Evolutionary conservation across 2,797 vertebrate genomes (phyloP).

Genomic region (Coilia nasus): DNA sequence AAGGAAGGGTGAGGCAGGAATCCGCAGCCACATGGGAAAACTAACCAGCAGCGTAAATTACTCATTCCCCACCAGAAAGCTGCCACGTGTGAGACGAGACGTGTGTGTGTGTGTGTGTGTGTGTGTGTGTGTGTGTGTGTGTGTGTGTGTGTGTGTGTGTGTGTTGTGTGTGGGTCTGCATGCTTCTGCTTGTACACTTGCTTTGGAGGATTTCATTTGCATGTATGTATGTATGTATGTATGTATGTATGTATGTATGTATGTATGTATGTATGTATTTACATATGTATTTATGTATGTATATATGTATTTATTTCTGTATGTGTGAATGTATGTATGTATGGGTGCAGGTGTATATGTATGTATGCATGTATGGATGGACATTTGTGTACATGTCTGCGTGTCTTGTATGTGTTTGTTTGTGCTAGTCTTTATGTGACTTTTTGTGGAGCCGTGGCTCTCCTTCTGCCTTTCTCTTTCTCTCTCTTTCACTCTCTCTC

Average conservation of each 20-base stretch:
- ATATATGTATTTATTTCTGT: not conserved
- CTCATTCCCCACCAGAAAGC: conserved; percentile 19
- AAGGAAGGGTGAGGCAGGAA: conserved; percentile 58
- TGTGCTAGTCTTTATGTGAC: no score
- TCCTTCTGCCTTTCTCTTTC: no score
- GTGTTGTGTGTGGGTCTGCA: not conserved
- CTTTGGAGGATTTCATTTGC: not conserved
- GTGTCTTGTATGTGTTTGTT: no score
- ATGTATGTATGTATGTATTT: not conserved
- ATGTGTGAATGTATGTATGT: not conserved
- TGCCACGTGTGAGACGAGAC: not conserved
- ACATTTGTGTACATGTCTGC: no score
- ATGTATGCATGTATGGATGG: not conserved
- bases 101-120: not conserved
- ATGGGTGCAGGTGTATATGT: conserved; percentile 17
- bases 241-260: not conserved
- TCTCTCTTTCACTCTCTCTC: no score
- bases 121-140: not conserved
- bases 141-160: not conserved
- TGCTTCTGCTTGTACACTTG: not conserved
- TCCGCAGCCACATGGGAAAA: conserved; percentile 42
- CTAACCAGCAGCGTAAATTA: conserved; percentile 9
- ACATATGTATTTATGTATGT: not conserved
- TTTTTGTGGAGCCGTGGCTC: not conserved
- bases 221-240: not conserved